Conservation (phyloP, 2,888 invertebrate species). For the Osedax frankpressi region DNA sequence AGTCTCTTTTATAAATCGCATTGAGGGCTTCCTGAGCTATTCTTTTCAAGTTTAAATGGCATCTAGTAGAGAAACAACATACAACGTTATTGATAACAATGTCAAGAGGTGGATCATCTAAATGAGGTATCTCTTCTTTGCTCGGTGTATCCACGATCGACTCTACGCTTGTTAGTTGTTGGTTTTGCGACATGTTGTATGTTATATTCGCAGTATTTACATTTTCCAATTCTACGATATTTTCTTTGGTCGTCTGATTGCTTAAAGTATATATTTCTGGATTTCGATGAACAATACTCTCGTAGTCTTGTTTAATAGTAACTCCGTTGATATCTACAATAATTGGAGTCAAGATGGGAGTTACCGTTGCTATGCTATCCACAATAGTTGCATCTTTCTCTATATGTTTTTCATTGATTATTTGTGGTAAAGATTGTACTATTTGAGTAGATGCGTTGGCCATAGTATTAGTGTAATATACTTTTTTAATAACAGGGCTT, state of each 20-base stretch:
- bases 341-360: not conserved
- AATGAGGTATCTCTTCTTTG: too few relatives aligned
- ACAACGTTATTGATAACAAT: constrained; percentile 95
- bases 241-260: too few relatives aligned
- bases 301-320: not conserved
- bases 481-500: not conserved
- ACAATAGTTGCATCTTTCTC: not conserved
- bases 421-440: not conserved
- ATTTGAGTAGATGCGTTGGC: not conserved
- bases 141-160: too few relatives aligned
- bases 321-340: not conserved
- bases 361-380: not conserved
- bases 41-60: constrained; percentile 83
- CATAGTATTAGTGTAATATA: not conserved
- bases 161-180: too few relatives aligned
- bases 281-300: not conserved
- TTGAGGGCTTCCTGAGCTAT: constrained; percentile 82
- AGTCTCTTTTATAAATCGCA: constrained; percentile 85
- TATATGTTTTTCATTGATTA: not conserved
- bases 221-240: too few relatives aligned
- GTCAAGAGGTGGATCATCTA: constrained; percentile 54
- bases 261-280: not conserved
- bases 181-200: too few relatives aligned
- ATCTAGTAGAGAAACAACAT: constrained; percentile 87
- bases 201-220: too few relatives aligned